Evolutionary conservation across 2,888 invertebrate genomes (phyloP).

Genomic region (Harmothoe impar): DNA sequence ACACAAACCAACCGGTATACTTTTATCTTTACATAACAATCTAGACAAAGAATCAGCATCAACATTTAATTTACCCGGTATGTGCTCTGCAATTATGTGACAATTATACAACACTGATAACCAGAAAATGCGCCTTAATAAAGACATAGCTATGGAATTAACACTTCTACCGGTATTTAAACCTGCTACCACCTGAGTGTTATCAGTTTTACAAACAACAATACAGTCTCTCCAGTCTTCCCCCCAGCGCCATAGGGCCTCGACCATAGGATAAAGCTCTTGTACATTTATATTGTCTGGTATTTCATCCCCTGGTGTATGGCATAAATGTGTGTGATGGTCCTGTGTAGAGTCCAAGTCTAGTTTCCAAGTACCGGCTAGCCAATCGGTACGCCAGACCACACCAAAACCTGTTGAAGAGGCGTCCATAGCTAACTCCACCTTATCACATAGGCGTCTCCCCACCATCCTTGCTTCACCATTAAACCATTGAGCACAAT

Average conservation of each 20-base stretch:
- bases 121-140: not conserved
- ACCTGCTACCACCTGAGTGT: not conserved
- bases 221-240: not conserved
- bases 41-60: too few relatives aligned
- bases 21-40: too few relatives aligned
- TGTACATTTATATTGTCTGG: too few relatives aligned
- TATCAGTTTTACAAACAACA: not conserved
- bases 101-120: not conserved
- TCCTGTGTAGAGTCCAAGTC: not conserved
- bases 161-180: not conserved
- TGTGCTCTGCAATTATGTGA: not conserved
- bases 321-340: too few relatives aligned
- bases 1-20: too few relatives aligned
- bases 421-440: not conserved
- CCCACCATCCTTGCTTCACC: too few relatives aligned
- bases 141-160: not conserved
- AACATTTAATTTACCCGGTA: not conserved
- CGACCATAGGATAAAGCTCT: too few relatives aligned
- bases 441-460: too few relatives aligned
- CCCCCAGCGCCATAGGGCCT: not conserved
- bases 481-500: too few relatives aligned
- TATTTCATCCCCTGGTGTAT: too few relatives aligned
- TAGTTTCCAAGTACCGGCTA: too few relatives aligned
- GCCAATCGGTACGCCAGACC: too few relatives aligned
- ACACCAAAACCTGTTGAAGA: not conserved